Conservation (phyloP, 2,113 vertebrate species). For the Triplophysa dalaica region DNA sequence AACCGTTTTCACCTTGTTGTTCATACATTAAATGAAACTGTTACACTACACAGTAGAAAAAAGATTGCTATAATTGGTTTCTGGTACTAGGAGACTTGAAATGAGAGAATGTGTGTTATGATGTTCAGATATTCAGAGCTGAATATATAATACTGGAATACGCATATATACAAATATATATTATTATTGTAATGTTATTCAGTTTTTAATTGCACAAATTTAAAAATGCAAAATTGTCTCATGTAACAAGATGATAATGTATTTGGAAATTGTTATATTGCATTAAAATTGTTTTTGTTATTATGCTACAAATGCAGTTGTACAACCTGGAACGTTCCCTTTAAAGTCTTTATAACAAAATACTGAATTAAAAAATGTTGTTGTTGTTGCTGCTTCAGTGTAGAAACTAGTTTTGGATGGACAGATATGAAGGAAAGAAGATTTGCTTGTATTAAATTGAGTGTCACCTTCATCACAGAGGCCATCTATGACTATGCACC, state of each 20-base stretch:
- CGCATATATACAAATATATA: too few relatives aligned
- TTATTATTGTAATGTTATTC: too few relatives aligned
- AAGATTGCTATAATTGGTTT: background rate
- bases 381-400: background rate
- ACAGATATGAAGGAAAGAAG: slow-evolving; percentile 2
- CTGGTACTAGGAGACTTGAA: background rate
- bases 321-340: too few relatives aligned
- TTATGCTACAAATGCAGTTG: too few relatives aligned
- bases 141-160: background rate
- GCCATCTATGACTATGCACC: slow-evolving; percentile 25
- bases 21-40: background rate
- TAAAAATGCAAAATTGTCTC: too few relatives aligned
- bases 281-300: too few relatives aligned
- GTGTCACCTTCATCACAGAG: slow-evolving; percentile 51
- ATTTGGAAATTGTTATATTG: too few relatives aligned
- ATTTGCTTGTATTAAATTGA: slow-evolving; percentile 40
- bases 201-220: too few relatives aligned
- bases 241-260: too few relatives aligned
- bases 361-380: too few relatives aligned
- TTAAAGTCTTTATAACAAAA: too few relatives aligned
- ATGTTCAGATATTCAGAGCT: background rate
- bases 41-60: background rate
- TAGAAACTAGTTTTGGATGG: background rate
- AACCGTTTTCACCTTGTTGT: background rate
- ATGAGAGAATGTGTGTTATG: background rate